These are phyloP conservation scores for Popillia japonica DNA, from an alignment of 1,140 invertebrate genomes.

Conservation along the genomic window DNA sequence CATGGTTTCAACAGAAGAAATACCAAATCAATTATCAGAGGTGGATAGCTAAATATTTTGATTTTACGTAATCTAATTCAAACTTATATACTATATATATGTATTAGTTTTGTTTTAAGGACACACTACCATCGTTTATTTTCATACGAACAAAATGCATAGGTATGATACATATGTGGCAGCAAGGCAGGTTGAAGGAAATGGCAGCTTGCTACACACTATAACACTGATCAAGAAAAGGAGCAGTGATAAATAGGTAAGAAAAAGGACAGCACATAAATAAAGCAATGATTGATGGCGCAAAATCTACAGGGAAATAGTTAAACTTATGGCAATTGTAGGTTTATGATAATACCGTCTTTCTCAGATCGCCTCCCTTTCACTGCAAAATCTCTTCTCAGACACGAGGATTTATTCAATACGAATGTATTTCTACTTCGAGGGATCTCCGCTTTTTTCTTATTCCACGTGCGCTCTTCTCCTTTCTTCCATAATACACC, in stretches of 20 bases:
- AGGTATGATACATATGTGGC: no score
- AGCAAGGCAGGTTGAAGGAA: background rate
- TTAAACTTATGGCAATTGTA: constrained; percentile 38
- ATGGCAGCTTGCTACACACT: background rate
- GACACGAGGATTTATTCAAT: constrained; percentile 28
- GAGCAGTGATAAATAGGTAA: constrained; percentile 35
- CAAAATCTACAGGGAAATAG: constrained; percentile 26
- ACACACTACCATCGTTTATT: no score
- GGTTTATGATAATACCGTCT: constrained; percentile 27
- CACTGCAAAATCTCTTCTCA: constrained; percentile 12
- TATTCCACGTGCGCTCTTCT: background rate
- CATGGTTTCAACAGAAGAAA: no score
- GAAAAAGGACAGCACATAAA: constrained; percentile 36
- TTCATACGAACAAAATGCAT: no score
- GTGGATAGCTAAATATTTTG: no score
- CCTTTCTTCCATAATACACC: background rate
- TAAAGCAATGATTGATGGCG: constrained; percentile 38
- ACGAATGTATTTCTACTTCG: background rate
- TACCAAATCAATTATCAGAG: no score
- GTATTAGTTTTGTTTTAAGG: no score
- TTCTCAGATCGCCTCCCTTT: background rate
- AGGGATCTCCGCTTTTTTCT: background rate
- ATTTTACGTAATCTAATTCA: no score
- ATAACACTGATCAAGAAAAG: background rate
- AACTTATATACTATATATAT: no score